Percentiles rank a stretch among this genome's conserved stretches.
Conservation (phyloP, 2,888 invertebrate species). For the Dorcus hopei region DNA sequence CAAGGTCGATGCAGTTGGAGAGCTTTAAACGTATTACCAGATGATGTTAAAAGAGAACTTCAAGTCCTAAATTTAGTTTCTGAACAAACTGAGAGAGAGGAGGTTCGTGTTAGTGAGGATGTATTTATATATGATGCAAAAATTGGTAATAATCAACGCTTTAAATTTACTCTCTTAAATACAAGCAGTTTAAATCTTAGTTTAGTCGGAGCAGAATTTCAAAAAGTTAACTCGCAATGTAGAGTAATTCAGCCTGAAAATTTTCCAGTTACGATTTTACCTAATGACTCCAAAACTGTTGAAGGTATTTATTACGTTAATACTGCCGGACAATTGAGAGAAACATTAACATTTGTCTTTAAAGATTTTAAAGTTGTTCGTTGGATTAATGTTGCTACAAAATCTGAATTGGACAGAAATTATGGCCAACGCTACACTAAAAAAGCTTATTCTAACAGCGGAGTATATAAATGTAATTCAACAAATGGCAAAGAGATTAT, state of each 20-base stretch:
- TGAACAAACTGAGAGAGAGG: slow-evolving; percentile 13
- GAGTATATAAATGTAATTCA: not conserved
- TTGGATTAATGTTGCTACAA: slow-evolving; percentile 52
- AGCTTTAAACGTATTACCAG: slow-evolving; percentile 53
- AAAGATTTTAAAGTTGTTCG: slow-evolving; percentile 61
- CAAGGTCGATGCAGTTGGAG: slow-evolving; percentile 59
- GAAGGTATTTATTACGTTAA: slow-evolving; percentile 50
- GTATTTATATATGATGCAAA: slow-evolving; percentile 46
- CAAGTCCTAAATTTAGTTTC: slow-evolving; percentile 6
- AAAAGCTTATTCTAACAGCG: not conserved
- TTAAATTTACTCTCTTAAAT: slow-evolving; percentile 53
- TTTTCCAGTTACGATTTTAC: slow-evolving; percentile 9
- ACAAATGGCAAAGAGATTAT: slow-evolving; percentile 28
- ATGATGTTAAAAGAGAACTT: slow-evolving; percentile 16
- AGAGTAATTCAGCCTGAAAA: slow-evolving; percentile 44
- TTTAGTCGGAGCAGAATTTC: slow-evolving; percentile 54
- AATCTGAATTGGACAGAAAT: not conserved
- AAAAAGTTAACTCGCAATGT: slow-evolving; percentile 49
- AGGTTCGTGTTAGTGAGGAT: slow-evolving; percentile 52
- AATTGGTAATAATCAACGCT: slow-evolving; percentile 46
- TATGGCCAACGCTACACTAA: not conserved
- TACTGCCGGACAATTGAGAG: slow-evolving; percentile 55
- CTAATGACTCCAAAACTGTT: slow-evolving; percentile 36
- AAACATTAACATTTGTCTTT: slow-evolving; percentile 61
- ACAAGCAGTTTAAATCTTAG: slow-evolving; percentile 45